Percentiles rank a stretch among this genome's conserved stretches.
phyloP scores from a whole-genome alignment of 1,140 invertebrate species.

The Apis laboriosa region DNA sequence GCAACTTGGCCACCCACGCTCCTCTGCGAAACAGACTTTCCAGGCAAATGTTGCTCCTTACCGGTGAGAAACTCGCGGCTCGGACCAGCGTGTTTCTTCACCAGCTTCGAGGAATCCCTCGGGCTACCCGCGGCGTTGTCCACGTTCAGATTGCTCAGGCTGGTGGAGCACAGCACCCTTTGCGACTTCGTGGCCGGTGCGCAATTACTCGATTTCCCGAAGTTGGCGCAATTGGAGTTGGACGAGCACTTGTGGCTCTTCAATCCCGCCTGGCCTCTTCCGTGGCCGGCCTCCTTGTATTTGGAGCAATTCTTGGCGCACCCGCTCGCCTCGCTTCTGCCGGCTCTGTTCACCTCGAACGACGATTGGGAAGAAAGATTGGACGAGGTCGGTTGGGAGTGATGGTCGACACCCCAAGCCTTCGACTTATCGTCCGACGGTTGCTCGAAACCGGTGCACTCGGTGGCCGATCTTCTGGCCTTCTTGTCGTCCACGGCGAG shows the following conservation, averaged over 20 bases:
- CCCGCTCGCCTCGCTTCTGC: slow-evolving; percentile 51
- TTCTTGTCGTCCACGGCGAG: slow-evolving; percentile 12
- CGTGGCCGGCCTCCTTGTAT: slow-evolving; percentile 38
- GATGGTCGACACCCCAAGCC: neutral
- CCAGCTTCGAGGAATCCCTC: slow-evolving; percentile 31
- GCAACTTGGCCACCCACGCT: neutral
- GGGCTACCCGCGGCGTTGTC: neutral
- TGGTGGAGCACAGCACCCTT: slow-evolving; percentile 36
- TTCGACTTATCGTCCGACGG: neutral
- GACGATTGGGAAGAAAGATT: slow-evolving; percentile 29
- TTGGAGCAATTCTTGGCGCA: slow-evolving; percentile 36
- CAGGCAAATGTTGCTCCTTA: slow-evolving; percentile 41
- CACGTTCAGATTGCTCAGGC: slow-evolving; percentile 21
- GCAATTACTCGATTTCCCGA: slow-evolving; percentile 36
- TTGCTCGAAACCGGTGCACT: too few relatives aligned
- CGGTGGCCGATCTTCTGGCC: neutral
- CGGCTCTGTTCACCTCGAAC: slow-evolving; percentile 53
- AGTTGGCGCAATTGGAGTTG: slow-evolving; percentile 57
- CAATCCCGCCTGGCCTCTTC: slow-evolving; percentile 13
- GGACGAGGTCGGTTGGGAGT: slow-evolving; percentile 34
- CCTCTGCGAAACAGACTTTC: slow-evolving; percentile 24
- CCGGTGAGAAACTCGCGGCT: slow-evolving; percentile 24
- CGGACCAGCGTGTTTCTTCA: slow-evolving; percentile 25
- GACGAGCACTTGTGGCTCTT: slow-evolving; percentile 65
- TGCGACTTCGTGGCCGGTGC: slow-evolving; percentile 33